phyloP scores from a whole-genome alignment of 2,797 vertebrate genomes.

The Mastacembelus armatus region DNA sequence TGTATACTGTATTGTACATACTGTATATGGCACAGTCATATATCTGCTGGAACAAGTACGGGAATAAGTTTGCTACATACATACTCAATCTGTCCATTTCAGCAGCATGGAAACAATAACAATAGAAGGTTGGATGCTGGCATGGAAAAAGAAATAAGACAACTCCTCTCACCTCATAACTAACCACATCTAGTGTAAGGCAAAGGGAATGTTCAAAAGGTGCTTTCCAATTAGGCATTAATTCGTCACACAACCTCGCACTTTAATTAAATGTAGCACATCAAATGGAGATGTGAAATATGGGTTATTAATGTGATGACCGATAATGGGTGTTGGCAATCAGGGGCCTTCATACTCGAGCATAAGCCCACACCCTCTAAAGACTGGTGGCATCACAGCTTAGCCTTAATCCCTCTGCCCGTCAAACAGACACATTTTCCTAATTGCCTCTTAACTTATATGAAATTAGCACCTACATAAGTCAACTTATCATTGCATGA shows the following conservation, averaged over 20 bases:
- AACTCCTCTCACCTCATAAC: constrained; percentile 56
- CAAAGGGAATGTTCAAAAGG: constrained; percentile 74
- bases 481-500: constrained; percentile 75
- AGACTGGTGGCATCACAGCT: constrained; percentile 74
- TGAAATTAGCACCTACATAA: constrained; percentile 82
- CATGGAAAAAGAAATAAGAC: constrained; percentile 15
- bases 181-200: constrained; percentile 54
- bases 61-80: neutral
- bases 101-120: neutral
- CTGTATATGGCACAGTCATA: neutral
- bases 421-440: constrained; percentile 80
- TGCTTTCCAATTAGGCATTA: constrained; percentile 82
- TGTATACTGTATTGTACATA: neutral
- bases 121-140: constrained; percentile 18
- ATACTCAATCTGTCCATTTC: neutral
- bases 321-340: constrained; percentile 81
- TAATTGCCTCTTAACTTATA: constrained; percentile 87
- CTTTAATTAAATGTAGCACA: constrained; percentile 87
- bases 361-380: constrained; percentile 65
- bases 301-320: constrained; percentile 86
- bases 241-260: constrained; percentile 81
- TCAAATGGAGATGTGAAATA: constrained; percentile 82
- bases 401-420: constrained; percentile 83
- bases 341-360: constrained; percentile 45
- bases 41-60: constrained; percentile 1